Evolutionary conservation across 2,113 vertebrate genomes (phyloP), one percentile per base, ranked within the genome.

Genomic region (Amphilophus citrinellus): DNA sequence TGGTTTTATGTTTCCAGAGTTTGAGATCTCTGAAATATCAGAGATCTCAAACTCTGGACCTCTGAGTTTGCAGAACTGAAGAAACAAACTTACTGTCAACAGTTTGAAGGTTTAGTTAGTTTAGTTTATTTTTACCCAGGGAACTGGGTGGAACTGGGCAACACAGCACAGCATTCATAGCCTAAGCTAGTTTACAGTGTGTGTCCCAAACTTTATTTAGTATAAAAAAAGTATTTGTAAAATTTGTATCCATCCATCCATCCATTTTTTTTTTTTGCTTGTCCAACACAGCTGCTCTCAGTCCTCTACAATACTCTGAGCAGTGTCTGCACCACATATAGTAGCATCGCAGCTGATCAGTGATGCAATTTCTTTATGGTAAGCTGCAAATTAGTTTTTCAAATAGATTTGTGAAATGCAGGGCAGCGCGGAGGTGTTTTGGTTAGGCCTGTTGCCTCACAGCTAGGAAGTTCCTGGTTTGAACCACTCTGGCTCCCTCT

Each of bases 1-100:
- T 77, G 58, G 56, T 80, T 68, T 68, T 73, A 73, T 82, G 27
- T 32, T 61, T n/a, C 27, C 66, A 22, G 39, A 71, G 50, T 61
- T 37, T 65, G 32, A 58, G 61, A 58, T 80, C 24, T 53, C 44
- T 71, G 44, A 71, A 53, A 71, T 39, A 61, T 62, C 35, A 37
- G 7, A 37, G 35, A 37, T 37, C 35, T 8, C 8, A 37, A 37
- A 37, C 35, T 37, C 35, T 37, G 35, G 7, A 8, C 7, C 35
- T 44, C 44, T 66, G 62, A n/a, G 42, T 66, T 66, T 68, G 14
- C 14, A 58, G 56, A 61, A 47, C 10, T 61, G 9, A 10, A 61
- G 35, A 18, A 27, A 77, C 30, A 42, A 44, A 66, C 10, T 66
- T 10, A 37, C 8, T 37, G 37, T 37, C 37, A 37, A 37, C 37